Percentiles rank a stretch among this genome's conserved stretches.
Conservation (phyloP, 2,888 invertebrate genomes). For the Salpingus planirostris region DNA sequence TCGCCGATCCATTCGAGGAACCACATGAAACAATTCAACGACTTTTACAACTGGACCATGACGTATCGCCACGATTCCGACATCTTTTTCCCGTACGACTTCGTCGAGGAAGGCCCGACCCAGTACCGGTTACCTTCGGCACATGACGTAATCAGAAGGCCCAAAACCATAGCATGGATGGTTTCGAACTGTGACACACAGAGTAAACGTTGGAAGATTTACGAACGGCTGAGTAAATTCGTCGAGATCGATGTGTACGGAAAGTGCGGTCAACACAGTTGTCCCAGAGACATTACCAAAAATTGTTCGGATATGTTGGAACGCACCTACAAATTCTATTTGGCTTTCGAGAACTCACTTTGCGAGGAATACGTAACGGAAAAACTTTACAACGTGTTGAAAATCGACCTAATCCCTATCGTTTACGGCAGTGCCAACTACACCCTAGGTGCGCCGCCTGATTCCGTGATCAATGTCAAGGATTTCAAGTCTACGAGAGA, state of each 20-base stretch:
- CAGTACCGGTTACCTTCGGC: slow-evolving; percentile 17
- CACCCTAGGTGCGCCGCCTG: no score
- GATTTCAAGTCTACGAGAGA: no score
- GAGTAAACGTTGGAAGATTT: slow-evolving; percentile 41
- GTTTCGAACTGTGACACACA: slow-evolving; percentile 46
- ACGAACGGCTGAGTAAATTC: slow-evolving; percentile 45
- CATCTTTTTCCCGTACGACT: slow-evolving; percentile 38
- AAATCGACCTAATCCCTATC: no score
- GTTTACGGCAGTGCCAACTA: no score
- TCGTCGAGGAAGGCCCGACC: slow-evolving; percentile 14
- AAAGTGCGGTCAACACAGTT: slow-evolving; percentile 46
- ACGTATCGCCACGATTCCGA: slow-evolving; percentile 43
- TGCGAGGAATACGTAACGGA: no score
- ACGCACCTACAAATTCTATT: no score
- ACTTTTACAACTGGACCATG: slow-evolving; percentile 51
- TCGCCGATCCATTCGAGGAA: slow-evolving; percentile 31
- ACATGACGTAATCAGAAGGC: slow-evolving; percentile 29
- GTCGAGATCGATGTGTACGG: slow-evolving; percentile 57
- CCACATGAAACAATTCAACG: slow-evolving; percentile 22
- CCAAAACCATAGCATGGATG: slow-evolving; percentile 49
- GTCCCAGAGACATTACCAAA: no score
- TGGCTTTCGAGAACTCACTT: no score
- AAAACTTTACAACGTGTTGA: no score
- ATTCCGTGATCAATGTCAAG: no score
- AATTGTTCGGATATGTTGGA: no score